Evolutionary conservation across 2,888 invertebrate species (phyloP), one percentile per base, ranked within the genome.

Genomic region (Nasonovia ribisnigri): DNA sequence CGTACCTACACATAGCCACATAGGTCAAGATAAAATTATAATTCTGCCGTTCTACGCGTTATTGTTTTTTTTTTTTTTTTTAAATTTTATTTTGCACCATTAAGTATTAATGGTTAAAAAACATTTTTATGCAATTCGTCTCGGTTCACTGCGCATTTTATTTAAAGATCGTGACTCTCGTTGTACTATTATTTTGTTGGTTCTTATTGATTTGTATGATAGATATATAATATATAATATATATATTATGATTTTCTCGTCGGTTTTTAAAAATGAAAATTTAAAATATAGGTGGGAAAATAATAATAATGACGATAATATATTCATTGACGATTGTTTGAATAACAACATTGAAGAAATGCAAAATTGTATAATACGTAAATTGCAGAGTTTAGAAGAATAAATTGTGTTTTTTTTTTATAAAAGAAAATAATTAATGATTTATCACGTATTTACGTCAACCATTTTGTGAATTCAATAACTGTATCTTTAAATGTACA

Each of bases 1-100:
- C 92, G 90, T 54, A 46, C 20, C 36, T 60, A 36, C 36, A 11
- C 60, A 60, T 36, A 16, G 92, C 24, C 36, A 11, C 60, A 60
- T 36, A 16, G 92, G 92, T 92, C 92, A 92, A 87, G 92, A 92
- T 48, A 36, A 60, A 86, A 36, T 20, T 43, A 43, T 86, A 24
- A 8, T 54, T 26, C 26, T 36, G 77, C 10, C 11, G 29, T 43
- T 57, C 26, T 26, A 24, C 26, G 26, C 4, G 16, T 36, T 77
- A 8, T 77, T 91, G 10, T 6, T 43, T 48, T 48, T 77, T 51
- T 13, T n/a, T n/a, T n/a, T n/a, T n/a, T n/a, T n/a, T n/a, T n/a
- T n/a, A n/a, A n/a, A n/a, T n/a, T n/a, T 88, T 42, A 36, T 67
- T 67, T 67, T 36, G n/a, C 36, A 20, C n/a, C 6, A 67, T 51